Percentiles rank a stretch among this genome's conserved stretches.
Evolutionary conservation across 2,888 invertebrate species (phyloP).

Genomic region (Pammene fasciana): DNA sequence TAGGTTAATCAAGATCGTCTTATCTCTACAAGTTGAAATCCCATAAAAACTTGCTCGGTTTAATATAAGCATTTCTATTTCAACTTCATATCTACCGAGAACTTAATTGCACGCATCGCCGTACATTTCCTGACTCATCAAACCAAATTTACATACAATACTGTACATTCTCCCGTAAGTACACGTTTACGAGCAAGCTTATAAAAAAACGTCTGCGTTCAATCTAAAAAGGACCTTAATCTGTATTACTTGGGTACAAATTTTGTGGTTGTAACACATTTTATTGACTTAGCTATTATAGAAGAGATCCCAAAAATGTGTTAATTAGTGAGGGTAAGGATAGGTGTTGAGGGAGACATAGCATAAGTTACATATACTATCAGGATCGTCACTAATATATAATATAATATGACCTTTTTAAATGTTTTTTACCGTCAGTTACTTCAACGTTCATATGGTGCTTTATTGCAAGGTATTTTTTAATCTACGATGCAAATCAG

Average conservation of each 20-base stretch:
- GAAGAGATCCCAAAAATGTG: not conserved
- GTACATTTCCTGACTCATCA: conserved; percentile 35
- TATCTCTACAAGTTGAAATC: not conserved
- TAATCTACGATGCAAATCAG: too few relatives aligned
- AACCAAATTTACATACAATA: conserved; percentile 40
- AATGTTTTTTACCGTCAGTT: too few relatives aligned
- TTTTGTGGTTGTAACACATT: not conserved
- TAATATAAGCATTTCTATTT: conserved; percentile 14
- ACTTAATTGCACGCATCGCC: conserved; percentile 20
- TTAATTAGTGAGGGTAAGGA: conserved; percentile 3
- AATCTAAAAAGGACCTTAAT: not conserved
- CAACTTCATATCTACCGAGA: conserved; percentile 19
- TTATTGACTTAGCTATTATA: not conserved
- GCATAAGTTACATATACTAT: not conserved
- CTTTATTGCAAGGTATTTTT: too few relatives aligned
- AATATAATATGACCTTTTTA: too few relatives aligned
- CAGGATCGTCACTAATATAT: too few relatives aligned
- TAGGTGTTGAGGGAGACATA: not conserved
- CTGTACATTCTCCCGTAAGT: conserved; percentile 33
- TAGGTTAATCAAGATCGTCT: not conserved
- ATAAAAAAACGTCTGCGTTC: not conserved
- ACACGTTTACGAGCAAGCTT: conserved; percentile 12
- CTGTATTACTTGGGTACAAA: not conserved
- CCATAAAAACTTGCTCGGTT: not conserved
- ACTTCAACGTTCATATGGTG: too few relatives aligned